Evolutionary conservation across 2,888 invertebrate genomes (phyloP), one percentile per base, ranked within the genome.

Genomic region (Habrosyne pyritoides): DNA sequence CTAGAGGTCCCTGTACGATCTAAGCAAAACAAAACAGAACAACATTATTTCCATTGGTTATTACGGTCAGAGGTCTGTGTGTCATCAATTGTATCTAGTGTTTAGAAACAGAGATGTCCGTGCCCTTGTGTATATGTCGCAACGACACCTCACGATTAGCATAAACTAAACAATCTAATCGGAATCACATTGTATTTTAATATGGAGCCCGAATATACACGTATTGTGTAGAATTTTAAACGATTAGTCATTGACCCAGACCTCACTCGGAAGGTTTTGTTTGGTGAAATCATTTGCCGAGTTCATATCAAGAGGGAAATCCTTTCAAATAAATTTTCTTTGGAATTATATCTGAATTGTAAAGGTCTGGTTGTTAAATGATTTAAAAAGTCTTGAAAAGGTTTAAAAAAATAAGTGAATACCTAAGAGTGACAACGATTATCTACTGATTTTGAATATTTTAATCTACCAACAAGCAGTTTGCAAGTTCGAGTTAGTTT

Each of bases 161-260:
- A 50, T 50, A 14, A 26, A 10, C 8, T 30, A 50, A 28, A 18
- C 50, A 50, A 50, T 50, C 10, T 21, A 24, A 22, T 14, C 24
- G 30, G 10, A 42, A 42, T 18, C 8, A 18, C 28, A 50, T 50
- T 50, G 50, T 50, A 50, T 50, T 50, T 18, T 50, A 50, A 50
- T 50, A 12, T 50, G 28, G n/a, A n/a, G n/a, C n/a, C 33, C 18
- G 1, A 50, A 28, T 30, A 10, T 10, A 28, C 18, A 7, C 18
- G 10, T 50, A 18, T 30, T 50, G 21, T 50, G 10, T 28, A 30
- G 18, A 28, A 28, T 50, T 28, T 21, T 28, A 18, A 50, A 30
- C 21, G 30, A 42, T 42, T 18, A 7, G 49, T 28, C 28, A 50
- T 12, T 50, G 28, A 50, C 28, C 28, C 10, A 50, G 50, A 50